Evolutionary conservation across 1,140 invertebrate species (phyloP).

Genomic region (Agrypnia vestita): DNA sequence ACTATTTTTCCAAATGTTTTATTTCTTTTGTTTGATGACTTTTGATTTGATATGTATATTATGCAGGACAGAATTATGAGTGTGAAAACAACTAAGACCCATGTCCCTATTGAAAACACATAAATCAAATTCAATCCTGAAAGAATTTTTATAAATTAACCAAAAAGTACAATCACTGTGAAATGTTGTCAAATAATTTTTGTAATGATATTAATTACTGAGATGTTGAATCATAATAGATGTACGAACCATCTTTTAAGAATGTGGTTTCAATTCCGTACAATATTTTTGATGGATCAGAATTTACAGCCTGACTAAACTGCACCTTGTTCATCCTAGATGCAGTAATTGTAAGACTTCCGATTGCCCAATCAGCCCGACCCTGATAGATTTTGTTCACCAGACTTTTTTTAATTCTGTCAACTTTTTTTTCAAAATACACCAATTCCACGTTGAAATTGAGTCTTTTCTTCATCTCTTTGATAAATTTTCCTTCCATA

Average conservation of each 20-base stretch:
- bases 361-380: constrained; percentile 1
- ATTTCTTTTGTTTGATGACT: too few species aligned
- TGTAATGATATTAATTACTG: too few species aligned
- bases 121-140: not conserved
- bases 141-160: not conserved
- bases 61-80: too few species aligned
- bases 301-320: not conserved
- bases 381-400: not conserved
- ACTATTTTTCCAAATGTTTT: too few species aligned
- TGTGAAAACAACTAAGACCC: too few species aligned
- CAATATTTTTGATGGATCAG: constrained; percentile 10
- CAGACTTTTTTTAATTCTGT: not conserved
- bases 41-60: too few species aligned
- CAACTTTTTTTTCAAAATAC: not conserved
- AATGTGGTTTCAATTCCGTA: not conserved
- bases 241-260: constrained; percentile 6
- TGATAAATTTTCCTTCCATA: constrained; percentile 8
- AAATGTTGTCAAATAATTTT: too few species aligned
- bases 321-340: constrained; percentile 5
- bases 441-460: not conserved
- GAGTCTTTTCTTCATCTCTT: constrained; percentile 16
- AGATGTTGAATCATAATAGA: too few species aligned
- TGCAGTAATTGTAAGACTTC: constrained; percentile 3
- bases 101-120: not conserved
- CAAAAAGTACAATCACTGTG: too few species aligned